Conservation (phyloP, 64 coral and sea anemone species). For the Cladopsammia gracilis region DNA sequence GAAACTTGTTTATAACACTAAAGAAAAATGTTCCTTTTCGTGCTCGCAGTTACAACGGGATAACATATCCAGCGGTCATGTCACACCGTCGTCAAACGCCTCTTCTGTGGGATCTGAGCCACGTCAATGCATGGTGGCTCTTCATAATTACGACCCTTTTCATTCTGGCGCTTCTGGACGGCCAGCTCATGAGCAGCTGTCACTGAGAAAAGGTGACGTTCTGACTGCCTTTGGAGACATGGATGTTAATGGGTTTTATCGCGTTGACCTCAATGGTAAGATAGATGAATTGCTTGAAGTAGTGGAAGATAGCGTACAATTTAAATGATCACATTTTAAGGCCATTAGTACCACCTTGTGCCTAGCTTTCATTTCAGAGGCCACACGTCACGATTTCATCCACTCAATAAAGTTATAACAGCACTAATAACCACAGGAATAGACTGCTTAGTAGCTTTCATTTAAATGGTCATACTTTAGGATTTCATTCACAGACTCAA, state of each 20-base stretch:
- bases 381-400: too few species aligned
- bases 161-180: slow-evolving; percentile 70
- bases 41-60: slow-evolving; percentile 42
- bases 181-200: slow-evolving; percentile 68
- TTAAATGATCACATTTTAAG: background rate
- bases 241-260: slow-evolving; percentile 76
- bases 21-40: background rate
- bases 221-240: slow-evolving; percentile 74
- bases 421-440: too few species aligned
- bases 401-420: too few species aligned
- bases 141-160: slow-evolving; percentile 82
- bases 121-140: slow-evolving; percentile 78
- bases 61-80: slow-evolving; percentile 61
- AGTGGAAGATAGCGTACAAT: too few species aligned
- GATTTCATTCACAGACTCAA: too few species aligned
- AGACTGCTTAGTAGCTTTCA: too few species aligned
- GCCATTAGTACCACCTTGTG: too few species aligned
- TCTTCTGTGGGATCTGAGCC: slow-evolving; percentile 39
- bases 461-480: too few species aligned
- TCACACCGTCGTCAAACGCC: slow-evolving; percentile 45
- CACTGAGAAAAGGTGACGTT: slow-evolving; percentile 91
- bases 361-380: too few species aligned
- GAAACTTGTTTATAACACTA: too few species aligned
- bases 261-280: slow-evolving; percentile 80
- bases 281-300: too few species aligned